Evolutionary conservation across 1,140 invertebrate genomes (phyloP).

Genomic region (Hypsibius dujardini): DNA sequence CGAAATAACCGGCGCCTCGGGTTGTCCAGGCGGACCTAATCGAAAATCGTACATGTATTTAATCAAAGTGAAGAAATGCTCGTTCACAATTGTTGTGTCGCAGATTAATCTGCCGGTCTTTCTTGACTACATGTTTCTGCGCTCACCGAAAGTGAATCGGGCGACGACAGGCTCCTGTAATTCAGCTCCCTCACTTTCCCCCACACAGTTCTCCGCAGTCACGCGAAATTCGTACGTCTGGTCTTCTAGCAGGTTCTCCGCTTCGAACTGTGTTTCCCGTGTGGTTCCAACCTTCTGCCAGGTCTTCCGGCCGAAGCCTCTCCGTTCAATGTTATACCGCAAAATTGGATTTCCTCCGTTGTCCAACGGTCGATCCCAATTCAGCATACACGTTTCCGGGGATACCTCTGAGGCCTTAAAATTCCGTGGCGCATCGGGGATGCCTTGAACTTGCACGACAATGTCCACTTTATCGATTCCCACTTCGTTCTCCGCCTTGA

Average conservation of each 20-base stretch:
- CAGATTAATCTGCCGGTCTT: no score
- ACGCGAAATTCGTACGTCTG: constrained; percentile 12
- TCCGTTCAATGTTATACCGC: constrained; percentile 34
- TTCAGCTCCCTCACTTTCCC: constrained; percentile 12
- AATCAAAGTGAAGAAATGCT: no score
- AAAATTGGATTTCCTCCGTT: constrained; percentile 29
- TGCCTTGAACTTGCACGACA: neutral
- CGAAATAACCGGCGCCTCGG: constrained; percentile 48
- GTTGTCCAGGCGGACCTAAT: constrained; percentile 50
- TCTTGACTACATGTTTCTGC: neutral
- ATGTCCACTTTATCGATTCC: constrained; percentile 11
- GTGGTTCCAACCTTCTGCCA: constrained; percentile 44
- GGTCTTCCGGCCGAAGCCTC: constrained; percentile 49
- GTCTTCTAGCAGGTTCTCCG: constrained; percentile 12
- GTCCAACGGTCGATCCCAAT: constrained; percentile 27
- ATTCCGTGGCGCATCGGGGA: constrained; percentile 10
- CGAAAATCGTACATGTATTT: constrained; percentile 22
- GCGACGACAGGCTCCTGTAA: constrained; percentile 5
- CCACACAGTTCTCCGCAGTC: neutral
- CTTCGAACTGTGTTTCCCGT: constrained; percentile 18
- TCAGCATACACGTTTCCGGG: constrained; percentile 68
- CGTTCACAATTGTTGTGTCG: no score
- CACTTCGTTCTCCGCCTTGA: constrained; percentile 8
- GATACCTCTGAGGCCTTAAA: constrained; percentile 66
- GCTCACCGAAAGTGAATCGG: neutral